Evolutionary conservation across 2,888 invertebrate species (phyloP).

Genomic region (Oegoconia quadripuncta): DNA sequence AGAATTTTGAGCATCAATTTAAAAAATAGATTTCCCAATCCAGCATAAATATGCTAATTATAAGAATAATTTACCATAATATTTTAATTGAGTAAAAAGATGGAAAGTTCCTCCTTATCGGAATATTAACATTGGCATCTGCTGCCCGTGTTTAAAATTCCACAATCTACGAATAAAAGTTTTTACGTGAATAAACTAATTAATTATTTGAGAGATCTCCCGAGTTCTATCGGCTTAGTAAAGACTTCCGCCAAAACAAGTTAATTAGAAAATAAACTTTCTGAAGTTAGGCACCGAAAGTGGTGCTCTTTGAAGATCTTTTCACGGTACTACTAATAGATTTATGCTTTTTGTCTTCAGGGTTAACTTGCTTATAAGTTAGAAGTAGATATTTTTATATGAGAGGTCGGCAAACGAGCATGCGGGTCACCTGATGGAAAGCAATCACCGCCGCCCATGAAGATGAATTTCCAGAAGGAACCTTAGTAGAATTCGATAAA

Average conservation of each 20-base stretch:
- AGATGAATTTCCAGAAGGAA: too few species aligned
- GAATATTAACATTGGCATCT: slow-evolving; percentile 8
- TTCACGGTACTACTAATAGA: too few species aligned
- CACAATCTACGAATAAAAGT: slow-evolving; percentile 1
- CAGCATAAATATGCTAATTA: background rate
- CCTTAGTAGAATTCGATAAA: too few species aligned
- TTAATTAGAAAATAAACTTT: slow-evolving; percentile 1
- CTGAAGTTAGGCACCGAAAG: too few species aligned
- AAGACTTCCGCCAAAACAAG: background rate
- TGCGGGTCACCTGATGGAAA: too few species aligned
- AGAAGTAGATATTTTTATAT: too few species aligned
- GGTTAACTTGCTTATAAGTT: too few species aligned
- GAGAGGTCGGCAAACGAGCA: too few species aligned
- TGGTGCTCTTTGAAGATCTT: too few species aligned
- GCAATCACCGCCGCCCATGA: too few species aligned
- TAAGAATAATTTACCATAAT: slow-evolving; percentile 6
- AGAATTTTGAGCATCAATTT: too few species aligned
- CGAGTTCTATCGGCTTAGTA: slow-evolving; percentile 1
- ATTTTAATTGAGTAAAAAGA: slow-evolving; percentile 6
- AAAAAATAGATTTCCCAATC: background rate
- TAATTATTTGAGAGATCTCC: slow-evolving; percentile 2
- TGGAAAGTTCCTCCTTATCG: slow-evolving; percentile 3
- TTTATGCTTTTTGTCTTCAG: too few species aligned
- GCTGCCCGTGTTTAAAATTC: background rate
- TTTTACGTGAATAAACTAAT: background rate